A percentile compares a stretch with the other conserved stretches of the same genome.
Conservation (phyloP, 2,888 invertebrate genomes). For the Torymus texanus region DNA sequence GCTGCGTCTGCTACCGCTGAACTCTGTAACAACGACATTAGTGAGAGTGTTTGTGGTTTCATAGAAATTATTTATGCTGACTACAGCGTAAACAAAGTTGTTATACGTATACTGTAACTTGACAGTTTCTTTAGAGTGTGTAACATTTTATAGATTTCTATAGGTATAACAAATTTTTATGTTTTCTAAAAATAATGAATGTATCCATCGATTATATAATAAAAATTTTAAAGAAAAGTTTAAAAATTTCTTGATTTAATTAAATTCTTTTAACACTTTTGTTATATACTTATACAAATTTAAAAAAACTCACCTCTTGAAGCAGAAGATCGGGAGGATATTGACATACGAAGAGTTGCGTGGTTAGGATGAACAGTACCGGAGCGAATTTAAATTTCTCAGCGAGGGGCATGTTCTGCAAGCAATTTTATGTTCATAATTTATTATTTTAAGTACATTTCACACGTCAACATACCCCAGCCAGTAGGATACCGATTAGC, state of each 20-base stretch:
- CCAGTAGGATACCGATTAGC: slow-evolving; percentile 43
- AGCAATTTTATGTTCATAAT: background rate
- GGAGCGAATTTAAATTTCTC: slow-evolving; percentile 50
- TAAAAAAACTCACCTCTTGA: slow-evolving; percentile 25
- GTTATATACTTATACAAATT: no score
- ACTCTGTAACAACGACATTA: slow-evolving; percentile 16
- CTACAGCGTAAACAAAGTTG: no score
- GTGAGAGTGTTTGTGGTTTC: no score
- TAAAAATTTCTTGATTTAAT: background rate
- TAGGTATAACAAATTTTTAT: no score
- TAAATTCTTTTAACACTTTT: background rate
- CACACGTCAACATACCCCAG: slow-evolving; percentile 25
- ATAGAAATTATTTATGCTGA: no score
- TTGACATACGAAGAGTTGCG: slow-evolving; percentile 47
- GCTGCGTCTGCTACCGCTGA: slow-evolving; percentile 32
- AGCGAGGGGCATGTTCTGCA: slow-evolving; percentile 35
- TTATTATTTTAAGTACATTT: no score
- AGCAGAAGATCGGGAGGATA: slow-evolving; percentile 48
- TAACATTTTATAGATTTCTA: no score
- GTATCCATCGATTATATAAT: no score
- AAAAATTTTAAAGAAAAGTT: no score
- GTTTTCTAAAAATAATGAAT: no score
- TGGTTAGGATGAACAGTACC: slow-evolving; percentile 36
- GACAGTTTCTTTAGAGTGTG: no score
- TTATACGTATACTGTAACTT: no score